A percentile compares a stretch with the other conserved stretches of the same genome.
Conservation (phyloP, 2,113 vertebrate genomes). For the Sapayoa aenigma region DNA sequence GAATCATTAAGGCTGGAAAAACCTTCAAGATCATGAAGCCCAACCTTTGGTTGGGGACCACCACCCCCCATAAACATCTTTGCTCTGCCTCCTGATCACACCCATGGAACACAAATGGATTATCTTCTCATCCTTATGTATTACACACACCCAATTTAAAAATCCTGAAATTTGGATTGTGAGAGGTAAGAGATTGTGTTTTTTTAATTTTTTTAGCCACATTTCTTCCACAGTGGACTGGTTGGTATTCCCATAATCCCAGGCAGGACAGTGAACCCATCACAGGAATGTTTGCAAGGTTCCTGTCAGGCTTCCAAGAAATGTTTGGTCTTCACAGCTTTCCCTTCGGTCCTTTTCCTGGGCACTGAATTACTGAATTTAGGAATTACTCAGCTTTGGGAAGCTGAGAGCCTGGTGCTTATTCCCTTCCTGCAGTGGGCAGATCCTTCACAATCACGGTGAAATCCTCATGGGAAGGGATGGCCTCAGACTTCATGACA, state of each 20-base stretch:
- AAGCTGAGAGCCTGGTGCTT: accelerated
- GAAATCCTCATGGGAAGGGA: neutral
- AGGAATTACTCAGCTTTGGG: accelerated
- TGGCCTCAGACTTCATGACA: neutral
- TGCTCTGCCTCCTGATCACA: no score
- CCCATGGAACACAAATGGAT: no score
- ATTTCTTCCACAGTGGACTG: neutral
- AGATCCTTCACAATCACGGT: neutral
- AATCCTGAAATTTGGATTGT: neutral
- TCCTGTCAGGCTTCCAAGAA: neutral
- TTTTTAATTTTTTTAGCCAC: accelerated
- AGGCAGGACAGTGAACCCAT: accelerated
- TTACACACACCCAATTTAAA: accelerated
- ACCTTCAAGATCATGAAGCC: neutral
- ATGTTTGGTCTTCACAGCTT: neutral
- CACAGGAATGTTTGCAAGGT: accelerated
- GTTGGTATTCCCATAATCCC: accelerated
- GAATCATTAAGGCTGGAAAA: neutral
- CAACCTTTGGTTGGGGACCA: accelerated
- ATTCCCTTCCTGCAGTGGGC: neutral
- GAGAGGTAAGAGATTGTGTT: neutral
- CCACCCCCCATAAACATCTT: accelerated
- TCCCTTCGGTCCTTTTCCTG: neutral
- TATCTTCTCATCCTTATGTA: accelerated
- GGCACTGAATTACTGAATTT: accelerated